Conservation (phyloP, 37 sponge, comb jelly and placozoan species). For the Tethya wilhelma region DNA sequence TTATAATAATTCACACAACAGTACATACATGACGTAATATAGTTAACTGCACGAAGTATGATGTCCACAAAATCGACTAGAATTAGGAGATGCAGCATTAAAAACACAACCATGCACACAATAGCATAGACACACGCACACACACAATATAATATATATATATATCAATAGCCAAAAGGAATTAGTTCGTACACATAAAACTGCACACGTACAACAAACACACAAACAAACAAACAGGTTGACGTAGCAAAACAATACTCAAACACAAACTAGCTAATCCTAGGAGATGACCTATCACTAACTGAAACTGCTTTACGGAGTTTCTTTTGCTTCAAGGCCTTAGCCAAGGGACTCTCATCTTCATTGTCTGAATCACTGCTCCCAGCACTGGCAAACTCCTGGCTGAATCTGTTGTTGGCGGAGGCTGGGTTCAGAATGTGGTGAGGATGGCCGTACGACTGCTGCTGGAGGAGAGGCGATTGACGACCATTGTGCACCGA, state of each 20-base stretch:
- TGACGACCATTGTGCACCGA: not conserved
- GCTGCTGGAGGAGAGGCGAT: constrained; percentile 11
- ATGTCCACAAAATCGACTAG: not conserved
- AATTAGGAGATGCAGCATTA: too few species aligned
- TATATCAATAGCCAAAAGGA: too few species aligned
- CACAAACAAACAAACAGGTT: too few species aligned
- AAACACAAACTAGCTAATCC: too few species aligned
- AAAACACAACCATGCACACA: too few species aligned
- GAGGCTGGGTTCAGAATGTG: constrained; percentile 19
- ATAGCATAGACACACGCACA: too few species aligned
- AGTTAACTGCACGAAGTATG: not conserved
- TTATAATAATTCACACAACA: not conserved
- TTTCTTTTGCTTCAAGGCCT: constrained; percentile 40
- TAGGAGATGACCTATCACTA: constrained; percentile 3
- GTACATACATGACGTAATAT: not conserved
- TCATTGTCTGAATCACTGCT: constrained; percentile 42
- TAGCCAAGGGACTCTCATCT: constrained; percentile 54
- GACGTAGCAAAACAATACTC: too few species aligned
- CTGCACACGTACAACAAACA: too few species aligned
- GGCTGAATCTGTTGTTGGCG: constrained; percentile 1
- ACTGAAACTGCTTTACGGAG: constrained; percentile 36
- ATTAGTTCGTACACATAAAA: too few species aligned
- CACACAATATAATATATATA: too few species aligned
- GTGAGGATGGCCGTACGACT: constrained; percentile 1
- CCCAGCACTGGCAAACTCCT: not conserved